Evolutionary conservation across 2,797 vertebrate genomes (phyloP).

Genomic region (Spheniscus humboldti): DNA sequence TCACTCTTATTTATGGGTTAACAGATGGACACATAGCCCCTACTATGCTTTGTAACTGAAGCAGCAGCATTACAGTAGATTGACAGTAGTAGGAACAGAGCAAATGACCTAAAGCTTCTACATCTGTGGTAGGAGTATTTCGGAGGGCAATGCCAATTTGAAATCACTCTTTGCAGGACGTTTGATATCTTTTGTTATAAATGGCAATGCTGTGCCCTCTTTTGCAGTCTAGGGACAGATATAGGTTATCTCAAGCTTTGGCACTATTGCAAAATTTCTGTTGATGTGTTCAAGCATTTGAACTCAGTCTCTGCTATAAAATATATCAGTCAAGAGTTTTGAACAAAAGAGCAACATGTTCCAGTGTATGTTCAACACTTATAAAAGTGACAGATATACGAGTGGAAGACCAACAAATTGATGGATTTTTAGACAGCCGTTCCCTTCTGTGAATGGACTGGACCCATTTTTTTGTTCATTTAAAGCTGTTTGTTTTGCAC

Average conservation of each 20-base stretch:
- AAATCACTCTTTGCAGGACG: background rate
- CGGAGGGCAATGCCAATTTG: background rate
- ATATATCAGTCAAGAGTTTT: background rate
- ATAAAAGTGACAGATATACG: background rate
- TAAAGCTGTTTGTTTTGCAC: background rate
- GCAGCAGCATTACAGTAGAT: background rate
- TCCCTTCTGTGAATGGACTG: background rate
- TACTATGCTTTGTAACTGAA: background rate
- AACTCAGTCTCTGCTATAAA: background rate
- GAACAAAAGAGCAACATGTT: background rate
- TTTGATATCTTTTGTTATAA: background rate
- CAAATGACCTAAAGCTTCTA: no score
- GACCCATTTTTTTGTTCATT: background rate
- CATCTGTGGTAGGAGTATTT: background rate
- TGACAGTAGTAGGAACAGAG: background rate
- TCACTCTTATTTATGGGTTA: accelerated
- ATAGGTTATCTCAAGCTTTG: background rate
- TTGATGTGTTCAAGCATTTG: background rate
- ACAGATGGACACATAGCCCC: accelerated
- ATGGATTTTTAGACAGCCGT: background rate
- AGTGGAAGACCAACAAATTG: background rate
- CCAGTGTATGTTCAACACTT: background rate
- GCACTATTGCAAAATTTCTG: background rate
- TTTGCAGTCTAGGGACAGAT: background rate
- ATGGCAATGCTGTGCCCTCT: background rate